These are phyloP conservation scores for Podiceps cristatus DNA, from an alignment of 2,113 vertebrate genomes.

Conservation along the genomic window DNA sequence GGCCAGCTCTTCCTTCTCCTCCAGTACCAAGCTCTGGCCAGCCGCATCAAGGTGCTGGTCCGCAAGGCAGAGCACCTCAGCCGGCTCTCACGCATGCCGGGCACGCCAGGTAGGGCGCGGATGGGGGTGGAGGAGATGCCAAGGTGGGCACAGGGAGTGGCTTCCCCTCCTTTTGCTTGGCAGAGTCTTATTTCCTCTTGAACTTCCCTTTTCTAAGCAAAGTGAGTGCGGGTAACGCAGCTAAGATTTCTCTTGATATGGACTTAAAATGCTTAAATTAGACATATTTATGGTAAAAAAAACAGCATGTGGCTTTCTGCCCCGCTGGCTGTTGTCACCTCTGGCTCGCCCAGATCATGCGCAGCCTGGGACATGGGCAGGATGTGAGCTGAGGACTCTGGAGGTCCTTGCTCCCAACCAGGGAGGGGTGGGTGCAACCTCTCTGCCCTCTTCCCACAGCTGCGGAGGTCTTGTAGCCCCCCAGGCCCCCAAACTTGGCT, in stretches of 20 bases:
- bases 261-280: neutral
- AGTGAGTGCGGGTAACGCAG: rapidly evolving
- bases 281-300: neutral
- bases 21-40: conserved; percentile 80
- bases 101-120: conserved; percentile 76
- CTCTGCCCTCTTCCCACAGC: neutral
- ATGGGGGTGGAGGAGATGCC: neutral
- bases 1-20: conserved; percentile 84
- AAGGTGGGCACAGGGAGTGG: neutral
- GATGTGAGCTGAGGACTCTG: neutral
- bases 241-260: rapidly evolving
- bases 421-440: no score
- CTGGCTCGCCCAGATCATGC: neutral
- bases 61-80: conserved; percentile 79
- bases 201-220: neutral
- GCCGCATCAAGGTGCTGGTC: conserved; percentile 85
- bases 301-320: neutral
- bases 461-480: rapidly evolving
- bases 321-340: neutral
- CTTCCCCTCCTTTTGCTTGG: neutral
- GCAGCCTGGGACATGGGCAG: neutral
- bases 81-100: conserved; percentile 76
- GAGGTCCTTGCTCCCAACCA: neutral
- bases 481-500: rapidly evolving
- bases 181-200: no score